Base-by-base conservation (phyloP, 2,113 vertebrate species). In the Vombatus ursinus region DNA sequence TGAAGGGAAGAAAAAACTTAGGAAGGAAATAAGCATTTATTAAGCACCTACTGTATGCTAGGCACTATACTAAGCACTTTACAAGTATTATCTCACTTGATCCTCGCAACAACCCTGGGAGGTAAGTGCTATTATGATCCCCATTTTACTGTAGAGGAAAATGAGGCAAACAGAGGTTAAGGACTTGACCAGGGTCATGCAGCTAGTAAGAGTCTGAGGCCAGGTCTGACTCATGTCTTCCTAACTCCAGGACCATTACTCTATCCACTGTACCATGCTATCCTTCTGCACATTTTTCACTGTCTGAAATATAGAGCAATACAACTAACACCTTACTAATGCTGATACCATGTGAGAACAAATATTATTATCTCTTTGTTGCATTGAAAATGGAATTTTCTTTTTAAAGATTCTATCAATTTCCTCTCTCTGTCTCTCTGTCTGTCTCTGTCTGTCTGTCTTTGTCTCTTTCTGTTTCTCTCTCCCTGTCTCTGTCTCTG, bases 71-170 rank as follows among this genome's bases (percentile, higher is more conserved):
- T 68, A 37, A 16, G 25, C 47, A 89, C 91, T 89, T 93, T 91
- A 51, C 95, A 94, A 28, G 91, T 54, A 68, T 14, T 24, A 3
- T 44, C 49, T 91, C 57, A 90, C 93, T 95, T 93, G 90, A 95
- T 37, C 31, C 28, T 68, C 31, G 37, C 54, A 57, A 25, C 23
- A 24, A 26, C 12, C 31, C 31, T 37, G 28, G 57, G 57, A 68
- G 57, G 31, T 37, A 68, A 14, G 11, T 68, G 57, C 28, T 68
- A 14, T 68, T 68, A 37, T 68, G 9, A 37, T 14, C 28, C 28
- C 28, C 11, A 14, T 37, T 14, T n/a, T 19, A n/a, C 12, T 6
- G 37, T 37, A 19, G 31, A n/a, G 37, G 14, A n/a, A 31, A 37
- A 61, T 12, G 31, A n/a, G 4, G 61, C 3, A 77, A n/a, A 68